Conservation (phyloP, 2,113 vertebrate species). For the Pontoporia blainvillei region DNA sequence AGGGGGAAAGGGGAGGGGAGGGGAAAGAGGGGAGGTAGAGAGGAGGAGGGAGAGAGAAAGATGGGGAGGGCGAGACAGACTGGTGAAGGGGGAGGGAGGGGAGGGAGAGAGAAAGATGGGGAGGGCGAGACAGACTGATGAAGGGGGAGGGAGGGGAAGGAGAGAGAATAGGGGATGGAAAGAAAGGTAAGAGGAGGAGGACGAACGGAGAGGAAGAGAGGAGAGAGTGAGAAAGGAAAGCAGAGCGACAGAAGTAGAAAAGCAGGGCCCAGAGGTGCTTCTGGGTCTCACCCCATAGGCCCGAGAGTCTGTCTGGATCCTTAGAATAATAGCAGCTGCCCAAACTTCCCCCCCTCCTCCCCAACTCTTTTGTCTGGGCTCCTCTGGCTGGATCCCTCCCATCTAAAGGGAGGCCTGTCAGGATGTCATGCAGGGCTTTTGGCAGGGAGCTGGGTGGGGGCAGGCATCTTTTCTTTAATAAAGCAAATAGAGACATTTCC, state of each 20-base stretch:
- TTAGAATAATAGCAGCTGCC: not conserved
- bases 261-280: not conserved
- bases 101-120: not conserved
- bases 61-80: rapidly evolving
- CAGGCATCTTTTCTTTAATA: not conserved
- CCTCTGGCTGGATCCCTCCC: not conserved
- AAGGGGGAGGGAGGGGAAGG: rapidly evolving
- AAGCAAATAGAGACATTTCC: not conserved
- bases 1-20: too few relatives aligned
- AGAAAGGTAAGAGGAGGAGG: not conserved
- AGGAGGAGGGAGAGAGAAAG: rapidly evolving
- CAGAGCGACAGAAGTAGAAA: not conserved
- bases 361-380: not conserved
- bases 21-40: rapidly evolving
- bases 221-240: not conserved
- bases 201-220: not conserved
- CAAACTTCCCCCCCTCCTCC: not conserved
- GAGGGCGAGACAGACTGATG: not conserved
- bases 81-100: rapidly evolving
- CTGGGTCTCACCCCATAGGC: not conserved
- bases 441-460: not conserved
- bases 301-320: not conserved
- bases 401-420: not conserved
- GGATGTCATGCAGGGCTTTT: not conserved
- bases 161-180: too few relatives aligned